Percentiles rank a stretch among this genome's conserved stretches.
Conservation (phyloP, 1,140 invertebrate genomes). For the Drosophila lacteicornis region DNA sequence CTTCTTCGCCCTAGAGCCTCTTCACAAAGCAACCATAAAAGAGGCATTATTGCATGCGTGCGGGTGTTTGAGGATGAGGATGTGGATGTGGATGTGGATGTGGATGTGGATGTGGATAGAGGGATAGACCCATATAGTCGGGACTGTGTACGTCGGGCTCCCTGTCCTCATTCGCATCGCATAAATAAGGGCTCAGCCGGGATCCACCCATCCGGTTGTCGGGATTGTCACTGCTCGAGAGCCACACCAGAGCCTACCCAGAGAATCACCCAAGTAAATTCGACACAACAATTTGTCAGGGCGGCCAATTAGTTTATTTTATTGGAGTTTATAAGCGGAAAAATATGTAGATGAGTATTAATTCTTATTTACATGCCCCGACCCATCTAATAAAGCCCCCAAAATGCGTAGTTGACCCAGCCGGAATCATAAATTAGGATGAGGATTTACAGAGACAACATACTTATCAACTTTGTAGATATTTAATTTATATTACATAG, state of each 20-base stretch:
- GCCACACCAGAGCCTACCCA: constrained; percentile 2
- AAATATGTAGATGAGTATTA: constrained; percentile 37
- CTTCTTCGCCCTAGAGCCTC: constrained; percentile 41
- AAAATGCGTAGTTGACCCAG: background rate
- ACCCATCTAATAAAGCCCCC: constrained; percentile 3
- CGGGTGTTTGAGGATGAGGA: constrained; percentile 1
- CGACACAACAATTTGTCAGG: constrained; percentile 57
- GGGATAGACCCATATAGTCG: constrained; percentile 12
- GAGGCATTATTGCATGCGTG: constrained; percentile 33
- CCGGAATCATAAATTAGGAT: background rate
- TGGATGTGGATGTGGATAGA: constrained; percentile 1
- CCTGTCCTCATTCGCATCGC: constrained; percentile 28
- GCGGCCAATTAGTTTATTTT: constrained; percentile 60
- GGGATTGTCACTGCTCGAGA: constrained; percentile 20
- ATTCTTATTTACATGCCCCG: constrained; percentile 39
- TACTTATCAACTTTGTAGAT: background rate
- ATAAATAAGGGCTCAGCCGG: constrained; percentile 58
- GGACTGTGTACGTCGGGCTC: constrained; percentile 18
- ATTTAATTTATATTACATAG: background rate
- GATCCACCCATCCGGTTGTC: constrained; percentile 22
- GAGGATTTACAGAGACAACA: background rate
- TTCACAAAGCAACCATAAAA: constrained; percentile 40
- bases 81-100: constrained; percentile 1
- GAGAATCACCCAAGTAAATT: constrained; percentile 33
- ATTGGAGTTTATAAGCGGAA: constrained; percentile 55